These are phyloP conservation scores for Phymorhynchus buccinoides DNA, from an alignment of 1,140 invertebrate genomes.

Conservation along the genomic window DNA sequence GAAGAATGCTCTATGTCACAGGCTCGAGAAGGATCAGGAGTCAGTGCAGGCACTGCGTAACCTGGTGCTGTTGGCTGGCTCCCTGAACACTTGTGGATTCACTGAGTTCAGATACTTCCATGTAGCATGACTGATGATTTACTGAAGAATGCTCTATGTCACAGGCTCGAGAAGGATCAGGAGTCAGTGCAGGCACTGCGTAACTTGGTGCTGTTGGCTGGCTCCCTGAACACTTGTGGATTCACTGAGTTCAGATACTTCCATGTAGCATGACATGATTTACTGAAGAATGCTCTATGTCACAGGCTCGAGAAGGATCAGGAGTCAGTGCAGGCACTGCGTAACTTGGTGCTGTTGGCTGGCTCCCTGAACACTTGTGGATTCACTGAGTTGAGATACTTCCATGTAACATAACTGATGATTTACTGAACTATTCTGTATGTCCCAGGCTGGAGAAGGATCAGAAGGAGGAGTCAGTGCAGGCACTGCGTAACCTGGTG, in stretches of 20 bases:
- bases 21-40: conserved; percentile 67
- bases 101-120: no score
- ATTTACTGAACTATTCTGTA: no score
- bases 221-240: conserved; percentile 93
- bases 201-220: not conserved
- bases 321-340: conserved; percentile 80
- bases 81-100: no score
- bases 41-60: conserved; percentile 86
- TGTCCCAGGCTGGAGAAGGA: conserved; percentile 68
- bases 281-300: not conserved
- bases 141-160: no score
- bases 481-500: conserved; percentile 93
- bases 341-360: conserved; percentile 93
- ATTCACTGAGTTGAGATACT: conserved; percentile 88
- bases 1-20: conserved; percentile 33
- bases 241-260: conserved; percentile 90
- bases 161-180: not conserved
- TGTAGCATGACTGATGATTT: no score
- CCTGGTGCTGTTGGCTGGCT: conserved; percentile 92
- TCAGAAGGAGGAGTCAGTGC: conserved; percentile 64
- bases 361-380: conserved; percentile 95
- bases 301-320: conserved; percentile 65
- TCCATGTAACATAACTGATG: no score
- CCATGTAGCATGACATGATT: no score
- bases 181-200: conserved; percentile 62